Evolutionary conservation across 2,888 invertebrate genomes (phyloP).

Genomic region (Lagria hirta): DNA sequence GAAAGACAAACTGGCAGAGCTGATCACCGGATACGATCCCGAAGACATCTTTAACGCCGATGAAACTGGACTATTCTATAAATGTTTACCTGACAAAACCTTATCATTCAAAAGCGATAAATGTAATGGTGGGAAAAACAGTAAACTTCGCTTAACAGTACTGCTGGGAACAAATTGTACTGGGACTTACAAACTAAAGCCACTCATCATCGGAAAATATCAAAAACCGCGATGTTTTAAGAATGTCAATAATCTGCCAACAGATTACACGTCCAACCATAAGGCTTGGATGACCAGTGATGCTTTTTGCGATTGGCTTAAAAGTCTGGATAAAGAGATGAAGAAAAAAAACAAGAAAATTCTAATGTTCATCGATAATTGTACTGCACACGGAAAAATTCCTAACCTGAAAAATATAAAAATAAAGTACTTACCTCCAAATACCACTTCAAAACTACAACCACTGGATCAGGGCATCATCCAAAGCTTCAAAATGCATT

Average conservation of each 20-base stretch:
- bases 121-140: slow-evolving; percentile 31
- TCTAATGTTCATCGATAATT: slow-evolving; percentile 36
- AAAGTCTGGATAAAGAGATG: slow-evolving; percentile 29
- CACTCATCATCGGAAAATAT: too few relatives aligned
- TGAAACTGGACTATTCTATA: slow-evolving; percentile 27
- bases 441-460: slow-evolving; percentile 3
- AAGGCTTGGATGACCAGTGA: too few relatives aligned
- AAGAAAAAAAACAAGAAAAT: slow-evolving; percentile 30
- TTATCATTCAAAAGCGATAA: slow-evolving; percentile 21
- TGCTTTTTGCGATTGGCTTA: too few relatives aligned
- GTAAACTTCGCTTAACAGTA: slow-evolving; percentile 11
- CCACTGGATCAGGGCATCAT: too few relatives aligned
- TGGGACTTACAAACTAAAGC: slow-evolving; percentile 38
- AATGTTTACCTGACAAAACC: slow-evolving; percentile 26
- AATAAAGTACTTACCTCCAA: not conserved
- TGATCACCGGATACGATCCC: too few relatives aligned
- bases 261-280: too few relatives aligned
- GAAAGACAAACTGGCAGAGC: too few relatives aligned
- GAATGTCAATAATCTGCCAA: too few relatives aligned
- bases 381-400: slow-evolving; percentile 9
- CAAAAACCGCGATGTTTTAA: too few relatives aligned
- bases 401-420: not conserved
- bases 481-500: too few relatives aligned
- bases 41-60: too few relatives aligned
- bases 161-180: slow-evolving; percentile 22